Evolutionary conservation across 2,113 vertebrate species (phyloP), one percentile per base, ranked within the genome.

Genomic region (Anthoscopus minutus): DNA sequence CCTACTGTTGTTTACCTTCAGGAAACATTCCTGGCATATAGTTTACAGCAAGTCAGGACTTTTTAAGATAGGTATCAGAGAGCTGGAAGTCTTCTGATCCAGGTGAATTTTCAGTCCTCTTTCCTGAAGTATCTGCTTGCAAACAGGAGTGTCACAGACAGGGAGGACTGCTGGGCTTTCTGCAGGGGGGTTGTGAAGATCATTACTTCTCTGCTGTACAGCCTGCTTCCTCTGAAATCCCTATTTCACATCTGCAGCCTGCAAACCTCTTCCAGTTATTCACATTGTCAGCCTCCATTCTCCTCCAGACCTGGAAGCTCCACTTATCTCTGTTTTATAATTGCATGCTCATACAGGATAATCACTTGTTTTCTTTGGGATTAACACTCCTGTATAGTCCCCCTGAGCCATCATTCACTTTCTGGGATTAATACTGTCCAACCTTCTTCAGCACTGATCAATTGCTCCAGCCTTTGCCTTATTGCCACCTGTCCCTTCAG

Each of bases 341-440:
- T 19, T 42, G 16, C 16, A 16, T 47, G 11, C 16, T 69, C 23
- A 15, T 57, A 40, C 15, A 73, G 19, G 24, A 4, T 20, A 4
- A 2, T 51, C 51, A 81, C 54, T 56, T 33, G 5, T 72, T 86
- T 48, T 50, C 19, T 91, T 91, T 47, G 35, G 20, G 53, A 60
- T 81, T 77, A 84, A 31, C 37, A 25, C 9, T 38, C 27, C 37
- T 35, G 2, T 66, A 62, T 35, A 65, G 50, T 33, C 7, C 13
- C 57, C 3, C 4, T 67, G 58, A n/a, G 7, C 7, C 6, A 3
- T 28, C 58, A 69, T 13, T 50, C 30, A 16, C 8, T 61, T 79
- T 31, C 19, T 47, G 25, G n/a, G 40, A 35, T 69, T 85, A 64
- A 81, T 44, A 15, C 7, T 64, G 11, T 57, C 22, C 0, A 0